Evolutionary conservation across 2,113 vertebrate genomes (phyloP).

Genomic region (Erythrocercus mccallii): DNA sequence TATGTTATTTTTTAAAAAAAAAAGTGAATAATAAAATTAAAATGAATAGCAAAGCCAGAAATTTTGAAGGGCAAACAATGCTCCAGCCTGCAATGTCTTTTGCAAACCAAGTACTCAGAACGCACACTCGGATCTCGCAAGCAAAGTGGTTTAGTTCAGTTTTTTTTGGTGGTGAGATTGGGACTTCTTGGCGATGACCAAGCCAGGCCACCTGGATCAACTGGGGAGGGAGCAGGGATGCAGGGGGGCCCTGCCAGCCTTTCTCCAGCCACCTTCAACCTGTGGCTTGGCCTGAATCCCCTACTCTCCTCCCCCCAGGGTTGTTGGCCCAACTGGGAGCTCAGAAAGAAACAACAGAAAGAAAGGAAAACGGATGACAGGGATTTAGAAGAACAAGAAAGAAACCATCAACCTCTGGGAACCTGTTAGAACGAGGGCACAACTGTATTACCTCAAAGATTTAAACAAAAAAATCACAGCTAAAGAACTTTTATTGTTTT

Average conservation of each 20-base stretch:
- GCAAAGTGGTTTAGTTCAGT: conserved; percentile 21
- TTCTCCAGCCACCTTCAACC: not conserved
- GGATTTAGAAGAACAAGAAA: conserved; percentile 14
- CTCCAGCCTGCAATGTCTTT: conserved; percentile 44
- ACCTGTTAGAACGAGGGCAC: conserved; percentile 72
- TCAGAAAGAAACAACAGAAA: conserved; percentile 17
- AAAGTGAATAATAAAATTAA: conserved; percentile 46
- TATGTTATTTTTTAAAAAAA: conserved; percentile 68
- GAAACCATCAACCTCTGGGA: conserved; percentile 68
- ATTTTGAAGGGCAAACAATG: conserved; percentile 25
- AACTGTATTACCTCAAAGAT: conserved; percentile 74
- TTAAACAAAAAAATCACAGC: conserved; percentile 50
- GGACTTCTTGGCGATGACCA: not conserved
- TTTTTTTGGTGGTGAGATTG: conserved; percentile 16
- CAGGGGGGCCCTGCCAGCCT: not conserved
- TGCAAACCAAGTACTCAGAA: conserved; percentile 25
- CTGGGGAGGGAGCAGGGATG: not conserved
- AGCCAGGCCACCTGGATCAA: not conserved
- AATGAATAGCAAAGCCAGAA: conserved; percentile 62
- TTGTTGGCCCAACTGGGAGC: conserved; percentile 35
- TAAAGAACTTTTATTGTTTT: conserved; percentile 63
- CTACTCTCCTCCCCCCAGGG: conserved; percentile 1
- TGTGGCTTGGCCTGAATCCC: conserved; percentile 3
- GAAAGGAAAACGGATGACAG: conserved; percentile 32
- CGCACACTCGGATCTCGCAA: conserved; percentile 27